Evolutionary conservation across 2,888 invertebrate genomes (phyloP).

Genomic region (Pristionchus fissidentatus): DNA sequence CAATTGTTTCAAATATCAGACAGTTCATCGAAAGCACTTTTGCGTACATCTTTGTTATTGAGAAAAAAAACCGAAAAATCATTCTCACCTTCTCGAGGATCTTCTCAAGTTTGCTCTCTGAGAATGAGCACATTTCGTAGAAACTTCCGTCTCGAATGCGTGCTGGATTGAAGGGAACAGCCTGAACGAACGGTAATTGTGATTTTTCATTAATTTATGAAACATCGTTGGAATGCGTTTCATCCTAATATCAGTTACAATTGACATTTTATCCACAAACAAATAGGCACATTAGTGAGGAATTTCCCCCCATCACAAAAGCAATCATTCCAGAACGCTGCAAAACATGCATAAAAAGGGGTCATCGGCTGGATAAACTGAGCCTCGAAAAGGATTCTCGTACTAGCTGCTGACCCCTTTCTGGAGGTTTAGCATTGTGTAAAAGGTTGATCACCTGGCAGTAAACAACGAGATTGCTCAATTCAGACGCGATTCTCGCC

Average conservation of each 20-base stretch:
- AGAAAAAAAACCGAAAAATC: too few species aligned
- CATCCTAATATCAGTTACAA: neutral
- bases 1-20: too few species aligned
- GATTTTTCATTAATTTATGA: neutral
- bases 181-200: constrained; percentile 84
- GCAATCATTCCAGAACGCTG: too few species aligned
- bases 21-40: too few species aligned
- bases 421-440: neutral
- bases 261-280: too few species aligned
- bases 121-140: constrained; percentile 95
- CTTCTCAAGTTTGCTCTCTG: constrained; percentile 94
- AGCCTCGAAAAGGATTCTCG: neutral
- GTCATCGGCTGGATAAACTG: too few species aligned
- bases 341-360: too few species aligned
- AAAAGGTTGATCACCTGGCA: constrained; percentile 81
- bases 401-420: too few species aligned
- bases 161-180: constrained; percentile 72
- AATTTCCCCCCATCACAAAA: too few species aligned
- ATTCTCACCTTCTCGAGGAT: constrained; percentile 82
- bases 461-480: constrained; percentile 96
- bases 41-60: too few species aligned
- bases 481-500: constrained; percentile 93
- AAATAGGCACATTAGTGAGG: too few species aligned
- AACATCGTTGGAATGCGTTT: constrained; percentile 79
- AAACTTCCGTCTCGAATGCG: constrained; percentile 77